Conservation (phyloP, 2,888 invertebrate species). For the Mesoligia furuncula region DNA sequence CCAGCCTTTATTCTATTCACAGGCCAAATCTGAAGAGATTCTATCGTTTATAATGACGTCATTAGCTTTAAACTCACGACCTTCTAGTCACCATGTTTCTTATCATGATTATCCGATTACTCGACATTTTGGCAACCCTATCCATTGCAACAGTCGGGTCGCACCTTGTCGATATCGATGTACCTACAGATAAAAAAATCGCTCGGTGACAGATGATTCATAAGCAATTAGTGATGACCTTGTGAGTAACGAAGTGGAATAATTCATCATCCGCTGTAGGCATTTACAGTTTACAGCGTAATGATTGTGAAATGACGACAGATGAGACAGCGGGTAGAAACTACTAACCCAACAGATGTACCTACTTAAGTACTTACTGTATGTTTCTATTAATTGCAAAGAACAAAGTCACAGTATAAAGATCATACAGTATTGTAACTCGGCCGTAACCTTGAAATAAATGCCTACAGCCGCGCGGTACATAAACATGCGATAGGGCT, state of each 20-base stretch:
- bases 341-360: slow-evolving; percentile 34
- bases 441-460: no score
- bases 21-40: slow-evolving; percentile 9
- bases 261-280: slow-evolving; percentile 57
- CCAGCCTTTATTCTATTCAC: not conserved
- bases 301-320: slow-evolving; percentile 42
- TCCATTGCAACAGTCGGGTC: slow-evolving; percentile 38
- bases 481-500: no score
- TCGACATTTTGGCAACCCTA: slow-evolving; percentile 55
- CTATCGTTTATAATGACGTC: slow-evolving; percentile 13
- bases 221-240: slow-evolving; percentile 63
- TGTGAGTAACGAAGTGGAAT: slow-evolving; percentile 61
- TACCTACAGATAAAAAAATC: slow-evolving; percentile 46
- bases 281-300: slow-evolving; percentile 45
- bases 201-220: slow-evolving; percentile 65
- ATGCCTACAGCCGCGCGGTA: no score
- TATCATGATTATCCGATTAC: slow-evolving; percentile 35
- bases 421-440: no score
- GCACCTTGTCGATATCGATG: slow-evolving; percentile 61
- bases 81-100: slow-evolving; percentile 21
- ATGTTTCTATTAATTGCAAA: slow-evolving; percentile 13
- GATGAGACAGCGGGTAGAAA: slow-evolving; percentile 26
- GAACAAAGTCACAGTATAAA: no score
- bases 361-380: no score
- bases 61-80: slow-evolving; percentile 22